Percentiles rank a stretch among this genome's conserved stretches.
These are phyloP conservation scores for Pluvialis apricaria DNA, from an alignment of 2,113 vertebrate genomes.

Conservation along the genomic window DNA sequence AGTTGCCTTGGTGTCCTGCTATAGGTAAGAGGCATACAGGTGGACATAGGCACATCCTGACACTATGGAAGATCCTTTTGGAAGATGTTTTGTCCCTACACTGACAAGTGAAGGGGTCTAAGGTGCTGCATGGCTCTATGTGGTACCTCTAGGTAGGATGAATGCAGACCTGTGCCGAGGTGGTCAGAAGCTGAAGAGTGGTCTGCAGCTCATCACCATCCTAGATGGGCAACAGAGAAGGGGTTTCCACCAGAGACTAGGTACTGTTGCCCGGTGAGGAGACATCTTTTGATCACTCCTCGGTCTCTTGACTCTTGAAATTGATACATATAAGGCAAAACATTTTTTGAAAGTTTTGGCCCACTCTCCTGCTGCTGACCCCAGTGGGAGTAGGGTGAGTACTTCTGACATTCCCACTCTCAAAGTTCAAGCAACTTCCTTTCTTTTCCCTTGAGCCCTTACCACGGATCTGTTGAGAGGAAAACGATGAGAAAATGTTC, in stretches of 20 bases:
- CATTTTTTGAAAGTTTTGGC: neutral
- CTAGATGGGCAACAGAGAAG: neutral
- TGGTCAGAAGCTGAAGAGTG: neutral
- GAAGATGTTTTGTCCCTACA: neutral
- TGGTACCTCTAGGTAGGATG: no score
- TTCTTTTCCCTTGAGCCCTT: conserved; percentile 44
- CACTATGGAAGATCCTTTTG: neutral
- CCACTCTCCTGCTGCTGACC: conserved; percentile 14
- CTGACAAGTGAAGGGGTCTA: fast-evolving
- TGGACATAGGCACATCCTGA: neutral
- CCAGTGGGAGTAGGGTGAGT: conserved; percentile 23
- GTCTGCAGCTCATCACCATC: neutral
- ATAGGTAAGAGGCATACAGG: fast-evolving
- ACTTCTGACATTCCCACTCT: conserved; percentile 21
- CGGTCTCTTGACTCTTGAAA: neutral
- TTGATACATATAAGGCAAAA: conserved; percentile 13
- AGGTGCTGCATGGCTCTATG: neutral
- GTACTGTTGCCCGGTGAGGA: neutral
- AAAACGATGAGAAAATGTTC: conserved; percentile 42
- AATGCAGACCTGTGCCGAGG: neutral
- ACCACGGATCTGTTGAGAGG: neutral
- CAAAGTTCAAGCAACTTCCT: conserved; percentile 35
- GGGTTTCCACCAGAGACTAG: neutral
- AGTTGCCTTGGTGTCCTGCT: neutral
- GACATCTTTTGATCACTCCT: neutral